Percentiles rank a stretch among this genome's conserved stretches.
phyloP scores from a whole-genome alignment of 1,140 invertebrate species.

The Alviniconcha marisindica region DNA sequence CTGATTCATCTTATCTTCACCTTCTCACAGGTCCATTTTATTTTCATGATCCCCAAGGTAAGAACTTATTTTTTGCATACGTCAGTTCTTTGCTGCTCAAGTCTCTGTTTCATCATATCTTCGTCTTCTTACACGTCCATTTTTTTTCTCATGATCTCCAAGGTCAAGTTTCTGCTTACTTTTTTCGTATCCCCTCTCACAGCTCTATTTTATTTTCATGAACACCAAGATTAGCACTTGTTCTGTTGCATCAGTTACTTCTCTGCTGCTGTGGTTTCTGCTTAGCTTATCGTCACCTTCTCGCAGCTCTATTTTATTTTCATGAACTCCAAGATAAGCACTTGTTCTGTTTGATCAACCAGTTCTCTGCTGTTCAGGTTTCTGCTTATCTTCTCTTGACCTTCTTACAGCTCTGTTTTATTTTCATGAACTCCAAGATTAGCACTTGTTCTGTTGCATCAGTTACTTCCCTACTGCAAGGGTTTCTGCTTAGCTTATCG shows the following conservation, averaged over 20 bases:
- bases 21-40: conserved; percentile 99
- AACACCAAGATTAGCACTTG: conserved; percentile 90
- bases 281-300: conserved; percentile 97
- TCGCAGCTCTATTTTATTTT: conserved; percentile 99
- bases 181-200: no score
- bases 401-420: conserved; percentile 99
- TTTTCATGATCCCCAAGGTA: conserved; percentile 98
- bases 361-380: conserved; percentile 89
- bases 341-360: no score
- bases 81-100: no score
- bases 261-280: conserved; percentile 90
- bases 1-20: conserved; percentile 97
- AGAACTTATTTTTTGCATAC: no score
- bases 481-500: no score
- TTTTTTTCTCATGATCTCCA: no score
- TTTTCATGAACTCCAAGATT: conserved; percentile 98
- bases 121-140: no score
- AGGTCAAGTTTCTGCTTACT: no score
- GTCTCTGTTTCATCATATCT: no score
- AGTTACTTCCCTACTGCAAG: no score
- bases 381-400: conserved; percentile 95
- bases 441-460: no score
- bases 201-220: conserved; percentile 98
- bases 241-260: conserved; percentile 84
- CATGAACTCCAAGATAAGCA: conserved; percentile 98